Percentiles rank a stretch among this genome's conserved stretches.
phyloP scores from a whole-genome alignment of 2,797 vertebrate species.

The Rhinophrynus dorsalis region DNA sequence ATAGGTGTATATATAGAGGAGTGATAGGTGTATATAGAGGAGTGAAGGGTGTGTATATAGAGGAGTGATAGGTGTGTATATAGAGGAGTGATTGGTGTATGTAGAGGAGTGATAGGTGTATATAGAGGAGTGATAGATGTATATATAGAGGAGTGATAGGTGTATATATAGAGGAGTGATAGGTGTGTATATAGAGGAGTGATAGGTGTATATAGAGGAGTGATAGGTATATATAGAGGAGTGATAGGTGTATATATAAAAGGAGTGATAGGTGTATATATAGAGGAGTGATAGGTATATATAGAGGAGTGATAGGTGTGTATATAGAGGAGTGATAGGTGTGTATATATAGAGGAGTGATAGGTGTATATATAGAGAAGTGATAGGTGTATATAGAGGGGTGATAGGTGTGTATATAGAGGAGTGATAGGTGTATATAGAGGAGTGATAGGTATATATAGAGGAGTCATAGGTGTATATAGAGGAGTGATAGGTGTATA shows the following conservation, averaged over 20 bases:
- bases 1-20: too few species aligned
- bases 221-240: too few species aligned
- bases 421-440: too few species aligned
- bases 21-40: background rate
- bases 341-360: background rate
- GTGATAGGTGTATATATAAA: background rate
- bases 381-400: background rate
- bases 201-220: too few species aligned
- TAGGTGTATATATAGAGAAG: background rate
- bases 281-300: background rate
- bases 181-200: background rate
- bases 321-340: background rate
- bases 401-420: background rate
- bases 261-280: background rate
- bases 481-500: background rate
- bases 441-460: background rate
- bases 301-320: background rate
- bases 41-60: too few species aligned
- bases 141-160: background rate
- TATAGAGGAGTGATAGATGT: background rate
- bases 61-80: background rate
- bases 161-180: background rate
- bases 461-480: too few species aligned
- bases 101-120: background rate
- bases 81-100: too few species aligned